Evolutionary conservation across 2,113 vertebrate genomes (phyloP), one percentile per base, ranked within the genome.

Genomic region (Pelmatolapia mariae): DNA sequence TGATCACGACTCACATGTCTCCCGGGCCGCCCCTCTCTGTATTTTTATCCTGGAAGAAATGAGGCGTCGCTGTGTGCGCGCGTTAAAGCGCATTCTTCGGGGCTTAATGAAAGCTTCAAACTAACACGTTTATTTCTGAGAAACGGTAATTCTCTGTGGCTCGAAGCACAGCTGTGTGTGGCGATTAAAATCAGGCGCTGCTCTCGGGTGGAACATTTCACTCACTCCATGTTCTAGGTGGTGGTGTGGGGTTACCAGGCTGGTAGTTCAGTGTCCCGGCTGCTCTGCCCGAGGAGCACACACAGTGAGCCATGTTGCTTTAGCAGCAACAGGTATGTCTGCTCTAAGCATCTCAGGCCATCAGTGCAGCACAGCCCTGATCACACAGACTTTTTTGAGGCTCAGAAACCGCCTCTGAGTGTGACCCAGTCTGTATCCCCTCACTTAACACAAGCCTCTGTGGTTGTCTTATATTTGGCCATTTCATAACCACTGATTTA

Each of bases 1-100:
- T 76, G 87, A 93, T 94, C 93, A 94, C 94, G 94, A 95, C 94
- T 94, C 93, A 2, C 94, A 88, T 89, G 93, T 93, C 90, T 93
- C 87, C 15, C 19, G 91, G 78, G 89, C 89, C 89, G 63, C 90
- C 89, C 86, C 56, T 54, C 61, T 18, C 16, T 45, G 68, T 73
- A 45, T 73, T 73, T 45, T 73, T 73, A 73, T 73, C 68, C n/a
- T 26, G 13, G 43, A 86, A 92, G 85, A 71, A 52, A 52, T 3
- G 40, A 76, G 15, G 26, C 40, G 40, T 76, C 66, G 66, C 66
- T 71, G n/a, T 24, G 66, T 24, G 36, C 12, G 36, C 66, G 36
- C 66, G 22, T 16, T 71, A 43, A 43, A 24, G 36, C 19, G 4
- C 56, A 31, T 36, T 59, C 10, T 5, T 59, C 4, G 16, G 15